Evolutionary conservation across 2,113 vertebrate species (phyloP), one percentile per base, ranked within the genome.

Genomic region (Amblyornis subalaris): DNA sequence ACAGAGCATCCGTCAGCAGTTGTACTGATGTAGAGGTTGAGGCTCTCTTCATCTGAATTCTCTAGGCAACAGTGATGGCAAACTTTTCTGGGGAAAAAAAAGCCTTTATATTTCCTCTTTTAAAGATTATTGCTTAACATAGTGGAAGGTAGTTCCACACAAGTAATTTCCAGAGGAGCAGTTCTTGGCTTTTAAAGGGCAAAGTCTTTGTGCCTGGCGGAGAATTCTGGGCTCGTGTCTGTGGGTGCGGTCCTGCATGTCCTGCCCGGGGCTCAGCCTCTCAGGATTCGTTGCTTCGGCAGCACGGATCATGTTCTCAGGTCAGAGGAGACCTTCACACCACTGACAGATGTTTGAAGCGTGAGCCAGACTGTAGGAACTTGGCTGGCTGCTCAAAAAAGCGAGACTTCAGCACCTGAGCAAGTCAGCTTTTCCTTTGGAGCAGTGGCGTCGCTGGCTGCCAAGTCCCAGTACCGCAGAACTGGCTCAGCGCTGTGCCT

Each of bases 221-320:
- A 48, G 62, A 53, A 82, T 29, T 62, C 14, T 14, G 23, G 47
- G 21, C 40, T 78, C 0, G 0, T 6, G 33, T 73, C 69, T 71
- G 51, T 62, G 0, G 8, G 36, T 3, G 8, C 55, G 35, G 35
- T n/a, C 10, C 73, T 10, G 13, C 0, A 0, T 36, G n/a, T 89
- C 80, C 77, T 3, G 2, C 45, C 36, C 74, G 0, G 3, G n/a
- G 28, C 67, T 45, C 55, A 81, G 25, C 42, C 31, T 70, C 55
- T 71, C 3, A 0, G n/a, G 71, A 36, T 57, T 75, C 13, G 1
- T 15, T 19, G 19, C 74, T 83, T 81, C 74, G 84, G 88, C 73
- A 80, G 11, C 2, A 3, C 31, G 44, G 21, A 7, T 44, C 0
- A 0, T 53, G 22, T 61, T 74, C 70, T 89, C 45, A 53, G 57